Evolutionary conservation across 2,113 vertebrate genomes (phyloP), one percentile per base, ranked within the genome.

Genomic region (Python bivittatus): DNA sequence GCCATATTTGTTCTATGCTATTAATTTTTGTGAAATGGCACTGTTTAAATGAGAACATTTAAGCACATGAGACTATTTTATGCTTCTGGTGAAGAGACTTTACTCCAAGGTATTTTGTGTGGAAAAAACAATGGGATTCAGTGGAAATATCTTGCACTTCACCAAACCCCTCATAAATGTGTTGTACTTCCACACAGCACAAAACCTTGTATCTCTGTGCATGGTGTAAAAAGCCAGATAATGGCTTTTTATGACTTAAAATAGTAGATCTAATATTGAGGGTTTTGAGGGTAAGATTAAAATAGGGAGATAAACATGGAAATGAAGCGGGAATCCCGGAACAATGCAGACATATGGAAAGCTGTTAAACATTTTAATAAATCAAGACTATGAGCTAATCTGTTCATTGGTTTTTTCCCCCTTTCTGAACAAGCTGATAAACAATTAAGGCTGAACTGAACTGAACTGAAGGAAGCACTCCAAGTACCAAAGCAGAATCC

Each of bases 341-440:
- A 92, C 42, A 88, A 88, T 68, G 25, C n/a, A 33, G 33, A 53
- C 53, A 6, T 54, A 84, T 89, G 68, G 48, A 38, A 89, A 84
- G 13, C 56, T 89, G 91, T 84, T 84, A 89, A 53, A 92, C 58
- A 56, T 64, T 85, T 89, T 84, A 64, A 92, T 38, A 89, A 38
- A 54, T 58, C 12, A 29, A 84, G 72, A 22, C 22, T 27, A 85
- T 92, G 87, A 89, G n/a, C 22, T 92, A 92, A 89, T 84, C 64
- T 88, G 58, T 68, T 88, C 91, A 88, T 42, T 54, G 22, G 72
- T 17, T 54, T 92, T 89, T 57, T 92, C n/a, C 57, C 57, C 33
- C 72, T 53, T 92, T 79, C 72, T 79, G 72, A 79, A 79, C 22
- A 7, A 79, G 72, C 33, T 79, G 72, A 42, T 79, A 79, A 79